Base-by-base conservation (phyloP, 2,113 vertebrate species). In the Protobothrops mucrosquamatus region DNA sequence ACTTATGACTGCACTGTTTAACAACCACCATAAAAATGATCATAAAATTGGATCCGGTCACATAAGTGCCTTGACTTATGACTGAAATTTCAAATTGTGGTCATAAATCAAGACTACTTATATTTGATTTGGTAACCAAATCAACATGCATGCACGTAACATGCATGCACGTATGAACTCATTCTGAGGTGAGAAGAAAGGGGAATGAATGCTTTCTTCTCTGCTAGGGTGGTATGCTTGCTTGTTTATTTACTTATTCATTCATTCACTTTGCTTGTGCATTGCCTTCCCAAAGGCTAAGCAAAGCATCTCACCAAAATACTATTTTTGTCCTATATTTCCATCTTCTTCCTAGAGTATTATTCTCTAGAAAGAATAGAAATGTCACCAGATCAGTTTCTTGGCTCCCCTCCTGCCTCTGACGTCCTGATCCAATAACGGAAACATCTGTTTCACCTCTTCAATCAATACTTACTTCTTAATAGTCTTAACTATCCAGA, bases 361-460 rank as follows among this genome's bases (percentile, higher is more conserved):
- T 39, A 85, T 5, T 34, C 74, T 90, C 64, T 12, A 52, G 56
- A 48, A 61, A 12, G 18, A 55, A 52, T 9, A 54, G 55, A 91
- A 59, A 87, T 52, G 46, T 91, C 61, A 55, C 55, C 43, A 90
- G 91, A 94, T 87, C 85, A 87, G 89, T 74, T 88, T 94, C 59
- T 55, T 90, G 87, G 92, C 95, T 95, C 94, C 90, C 34, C 74
- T 92, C 91, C 88, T 61, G 52, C 51, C 89, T 59, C 0, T 0
- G 10, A 51, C 59, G 48, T 95, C 93, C 86, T 91, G 94, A 69
- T 91, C 96, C n/a, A 24, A 92, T 94, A 91, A 95, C 94, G 96
- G 95, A 96, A 96, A 96, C 95, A 96, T 96, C 96, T 96, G 97
- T 94, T 93, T 97, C 96, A 96, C 94, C 94, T 96, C 96, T 96